A percentile compares a stretch with the other conserved stretches of the same genome.
Evolutionary conservation across 2,888 invertebrate genomes (phyloP).

Genomic region (Cheilosia variabilis): DNA sequence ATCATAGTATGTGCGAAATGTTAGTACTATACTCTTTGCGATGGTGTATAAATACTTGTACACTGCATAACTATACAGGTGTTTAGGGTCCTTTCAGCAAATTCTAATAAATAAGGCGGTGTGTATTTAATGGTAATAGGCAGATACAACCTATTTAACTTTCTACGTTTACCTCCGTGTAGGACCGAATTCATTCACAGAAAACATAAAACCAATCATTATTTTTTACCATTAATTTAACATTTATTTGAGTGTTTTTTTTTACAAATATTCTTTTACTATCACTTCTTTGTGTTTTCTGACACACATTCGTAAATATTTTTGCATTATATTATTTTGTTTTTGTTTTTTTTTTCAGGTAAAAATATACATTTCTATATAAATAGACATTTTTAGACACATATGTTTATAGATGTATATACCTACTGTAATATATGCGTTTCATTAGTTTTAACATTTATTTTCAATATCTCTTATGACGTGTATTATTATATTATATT

Average conservation of each 20-base stretch:
- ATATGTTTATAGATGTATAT: constrained; percentile 64
- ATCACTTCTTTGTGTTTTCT: constrained; percentile 60
- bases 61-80: too few relatives aligned
- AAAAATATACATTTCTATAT: constrained; percentile 70
- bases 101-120: too few relatives aligned
- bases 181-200: too few relatives aligned
- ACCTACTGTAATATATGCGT: constrained; percentile 64
- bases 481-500: constrained; percentile 15
- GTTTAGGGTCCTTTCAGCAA: too few relatives aligned
- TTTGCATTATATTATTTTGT: constrained; percentile 45
- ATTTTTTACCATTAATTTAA: constrained; percentile 56
- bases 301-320: constrained; percentile 55
- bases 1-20: too few relatives aligned
- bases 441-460: constrained; percentile 48
- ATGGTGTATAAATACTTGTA: too few relatives aligned
- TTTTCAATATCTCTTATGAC: constrained; percentile 24
- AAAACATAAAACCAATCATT: background rate
- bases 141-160: too few relatives aligned
- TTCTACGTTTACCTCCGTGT: too few relatives aligned
- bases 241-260: constrained; percentile 46
- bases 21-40: too few relatives aligned
- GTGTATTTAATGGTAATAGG: too few relatives aligned
- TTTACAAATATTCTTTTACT: constrained; percentile 64
- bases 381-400: constrained; percentile 67
- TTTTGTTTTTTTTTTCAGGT: constrained; percentile 35